Conservation (phyloP, 2,888 invertebrate species). For the Piscicola geometra region DNA sequence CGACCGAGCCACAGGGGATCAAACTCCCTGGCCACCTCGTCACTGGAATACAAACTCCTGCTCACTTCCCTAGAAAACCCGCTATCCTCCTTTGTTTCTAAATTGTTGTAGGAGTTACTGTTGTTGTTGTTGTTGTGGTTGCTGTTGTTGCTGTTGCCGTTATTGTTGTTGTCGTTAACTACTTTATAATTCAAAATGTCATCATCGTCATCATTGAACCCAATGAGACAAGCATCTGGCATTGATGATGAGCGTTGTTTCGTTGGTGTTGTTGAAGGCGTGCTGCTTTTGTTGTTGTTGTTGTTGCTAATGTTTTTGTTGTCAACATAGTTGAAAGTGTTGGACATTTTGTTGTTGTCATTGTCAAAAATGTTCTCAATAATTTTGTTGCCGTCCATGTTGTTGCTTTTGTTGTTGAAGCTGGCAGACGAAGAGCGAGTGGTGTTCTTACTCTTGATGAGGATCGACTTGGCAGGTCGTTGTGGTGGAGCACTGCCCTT, state of each 20-base stretch:
- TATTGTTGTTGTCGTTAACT: background rate
- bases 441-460: background rate
- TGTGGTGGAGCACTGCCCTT: background rate
- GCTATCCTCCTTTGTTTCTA: background rate
- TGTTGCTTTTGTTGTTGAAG: background rate
- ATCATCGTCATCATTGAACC: background rate
- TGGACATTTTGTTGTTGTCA: background rate
- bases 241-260: background rate
- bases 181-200: too few species aligned
- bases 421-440: background rate
- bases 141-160: conserved; percentile 6
- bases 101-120: background rate
- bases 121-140: background rate
- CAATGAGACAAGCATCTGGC: conserved; percentile 4
- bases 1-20: conserved; percentile 8
- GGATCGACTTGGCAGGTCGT: background rate
- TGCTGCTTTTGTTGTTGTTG: background rate
- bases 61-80: background rate
- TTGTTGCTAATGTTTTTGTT: background rate
- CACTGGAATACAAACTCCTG: background rate
- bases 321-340: background rate
- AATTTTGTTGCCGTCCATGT: background rate
- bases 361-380: too few species aligned
- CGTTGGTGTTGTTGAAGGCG: background rate
- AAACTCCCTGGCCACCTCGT: conserved; percentile 2